Evolutionary conservation across 1,140 invertebrate species (phyloP), one percentile per base, ranked within the genome.

Genomic region (Drosophila saltans): DNA sequence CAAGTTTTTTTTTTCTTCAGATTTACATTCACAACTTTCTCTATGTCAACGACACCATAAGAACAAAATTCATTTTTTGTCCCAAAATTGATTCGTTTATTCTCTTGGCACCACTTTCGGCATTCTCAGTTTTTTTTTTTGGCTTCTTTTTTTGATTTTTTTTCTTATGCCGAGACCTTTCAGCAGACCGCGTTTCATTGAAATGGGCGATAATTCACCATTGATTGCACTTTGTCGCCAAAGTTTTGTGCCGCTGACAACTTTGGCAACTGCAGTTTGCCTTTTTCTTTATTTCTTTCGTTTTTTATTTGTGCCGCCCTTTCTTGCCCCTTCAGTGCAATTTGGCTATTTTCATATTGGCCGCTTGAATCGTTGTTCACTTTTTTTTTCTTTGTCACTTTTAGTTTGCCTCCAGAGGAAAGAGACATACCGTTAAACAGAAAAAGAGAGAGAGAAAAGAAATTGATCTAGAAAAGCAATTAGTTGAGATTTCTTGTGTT

Each of bases 151-250:
- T 2, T n/a, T 43, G 16, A 16, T 24, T 36, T n/a, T 30, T 43
- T 21, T 61, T 52, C 24, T 52, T 52, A 9, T 52, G 45, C 24
- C 45, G 45, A 52, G 45, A 52, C 45, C 24, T 52, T 26, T 52
- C 21, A 52, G 21, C n/a, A 24, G 61, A 66, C 69, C 61, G 78
- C 76, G 80, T 74, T 72, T 84, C 85, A 89, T 89, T 90, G 85
- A 90, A 89, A 90, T 85, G 78, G 84, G 84, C 81, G 85, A 89
- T 89, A 89, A 89, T 89, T 89, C 82, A 89, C 80, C 81, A 89
- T 89, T 89, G 84, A 89, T 89, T 89, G 84, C 81, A 90, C 80
- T 89, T 89, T 90, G 84, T 89, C 85, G 84, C 84, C 72, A 77
- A 89, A 89, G 78, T 89, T 89, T 89, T 81, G 64, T 85, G 84